Conservation (phyloP, 2,888 invertebrate species). For the Germaria angustata region DNA sequence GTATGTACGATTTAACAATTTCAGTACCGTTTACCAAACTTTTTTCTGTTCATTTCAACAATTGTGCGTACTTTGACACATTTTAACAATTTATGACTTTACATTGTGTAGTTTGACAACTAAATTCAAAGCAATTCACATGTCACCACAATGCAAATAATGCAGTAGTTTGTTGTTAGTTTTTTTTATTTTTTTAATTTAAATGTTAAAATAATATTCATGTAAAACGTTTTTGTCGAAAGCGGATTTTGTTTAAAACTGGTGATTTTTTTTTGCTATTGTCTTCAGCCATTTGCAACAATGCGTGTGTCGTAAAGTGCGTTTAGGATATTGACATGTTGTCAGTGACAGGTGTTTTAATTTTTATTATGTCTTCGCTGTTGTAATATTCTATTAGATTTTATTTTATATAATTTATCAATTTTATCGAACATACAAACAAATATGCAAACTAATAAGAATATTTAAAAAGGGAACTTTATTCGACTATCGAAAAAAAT, state of each 20-base stretch:
- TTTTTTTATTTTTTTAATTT: slow-evolving; percentile 18
- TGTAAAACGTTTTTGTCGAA: not conserved
- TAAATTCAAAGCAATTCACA: slow-evolving; percentile 78
- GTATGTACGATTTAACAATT: not conserved
- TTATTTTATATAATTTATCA: not conserved
- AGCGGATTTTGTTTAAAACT: slow-evolving; percentile 13
- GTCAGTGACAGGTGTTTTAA: slow-evolving; percentile 56
- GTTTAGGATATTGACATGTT: slow-evolving; percentile 52
- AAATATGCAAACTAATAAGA: too few relatives aligned
- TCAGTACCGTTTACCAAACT: not conserved
- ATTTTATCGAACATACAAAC: too few relatives aligned
- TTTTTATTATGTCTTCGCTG: slow-evolving; percentile 25
- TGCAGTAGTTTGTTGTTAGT: slow-evolving; percentile 28
- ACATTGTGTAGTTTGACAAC: slow-evolving; percentile 74
- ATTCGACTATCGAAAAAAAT: too few relatives aligned
- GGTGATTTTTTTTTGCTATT: slow-evolving; percentile 8
- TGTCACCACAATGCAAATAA: slow-evolving; percentile 68
- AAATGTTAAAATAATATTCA: slow-evolving; percentile 29
- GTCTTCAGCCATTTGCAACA: slow-evolving; percentile 11
- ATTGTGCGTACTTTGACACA: slow-evolving; percentile 69
- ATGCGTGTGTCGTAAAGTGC: slow-evolving; percentile 41
- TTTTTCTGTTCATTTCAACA: slow-evolving; percentile 32
- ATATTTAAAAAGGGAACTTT: too few relatives aligned
- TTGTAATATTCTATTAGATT: slow-evolving; percentile 17
- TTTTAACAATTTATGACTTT: slow-evolving; percentile 76